Evolutionary conservation across 2,888 invertebrate species (phyloP).

Genomic region (Apomyelois bistriatella): DNA sequence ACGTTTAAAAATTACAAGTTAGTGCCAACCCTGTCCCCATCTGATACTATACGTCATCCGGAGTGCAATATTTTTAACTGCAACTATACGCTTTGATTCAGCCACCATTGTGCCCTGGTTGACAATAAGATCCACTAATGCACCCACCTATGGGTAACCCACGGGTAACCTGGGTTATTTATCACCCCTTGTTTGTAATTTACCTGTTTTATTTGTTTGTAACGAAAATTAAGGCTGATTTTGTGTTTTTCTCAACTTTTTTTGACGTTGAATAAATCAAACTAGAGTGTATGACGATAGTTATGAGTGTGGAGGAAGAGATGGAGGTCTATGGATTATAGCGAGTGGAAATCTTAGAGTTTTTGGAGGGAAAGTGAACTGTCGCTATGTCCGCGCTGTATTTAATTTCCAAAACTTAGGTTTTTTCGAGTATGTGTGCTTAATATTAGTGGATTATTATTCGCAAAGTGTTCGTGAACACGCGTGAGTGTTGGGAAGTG

Average conservation of each 20-base stretch:
- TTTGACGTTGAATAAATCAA: too few species aligned
- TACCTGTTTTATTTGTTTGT: neutral
- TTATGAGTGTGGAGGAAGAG: too few species aligned
- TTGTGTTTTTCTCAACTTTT: neutral
- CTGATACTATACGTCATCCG: slow-evolving; percentile 40
- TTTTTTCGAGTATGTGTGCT: too few species aligned
- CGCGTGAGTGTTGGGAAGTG: too few species aligned
- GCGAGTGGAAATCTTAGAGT: too few species aligned
- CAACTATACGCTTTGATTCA: slow-evolving; percentile 71
- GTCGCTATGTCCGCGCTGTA: too few species aligned
- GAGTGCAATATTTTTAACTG: slow-evolving; percentile 58
- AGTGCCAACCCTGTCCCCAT: slow-evolving; percentile 31
- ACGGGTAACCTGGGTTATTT: slow-evolving; percentile 12
- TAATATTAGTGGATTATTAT: too few species aligned
- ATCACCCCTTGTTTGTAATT: slow-evolving; percentile 6
- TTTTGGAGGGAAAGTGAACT: too few species aligned
- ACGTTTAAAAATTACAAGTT: neutral
- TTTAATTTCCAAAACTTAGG: too few species aligned
- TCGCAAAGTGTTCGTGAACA: too few species aligned
- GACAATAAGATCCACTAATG: slow-evolving; percentile 54
- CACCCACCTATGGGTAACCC: slow-evolving; percentile 29
- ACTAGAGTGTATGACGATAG: too few species aligned
- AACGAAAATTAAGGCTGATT: neutral
- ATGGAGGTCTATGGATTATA: too few species aligned
- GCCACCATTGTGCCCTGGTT: slow-evolving; percentile 54